Percentiles rank a stretch among this genome's conserved stretches.
Conservation (phyloP, 2,888 invertebrate species). For the Brenthis hecate region DNA sequence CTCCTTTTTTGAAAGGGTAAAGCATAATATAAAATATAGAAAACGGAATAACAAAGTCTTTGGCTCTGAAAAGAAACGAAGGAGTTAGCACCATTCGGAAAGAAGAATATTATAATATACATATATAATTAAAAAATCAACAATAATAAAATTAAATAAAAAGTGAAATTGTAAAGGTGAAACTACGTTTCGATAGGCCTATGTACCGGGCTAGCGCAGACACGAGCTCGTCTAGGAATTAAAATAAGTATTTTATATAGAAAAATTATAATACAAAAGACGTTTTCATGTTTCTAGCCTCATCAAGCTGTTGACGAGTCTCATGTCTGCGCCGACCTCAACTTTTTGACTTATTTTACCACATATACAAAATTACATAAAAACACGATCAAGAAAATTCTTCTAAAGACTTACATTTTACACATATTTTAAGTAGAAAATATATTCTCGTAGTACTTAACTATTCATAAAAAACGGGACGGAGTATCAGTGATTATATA, state of each 20-base stretch:
- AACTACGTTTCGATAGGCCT: constrained; percentile 48
- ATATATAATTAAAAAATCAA: constrained; percentile 46
- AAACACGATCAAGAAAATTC: constrained; percentile 43
- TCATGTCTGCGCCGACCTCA: constrained; percentile 25
- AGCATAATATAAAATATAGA: constrained; percentile 47
- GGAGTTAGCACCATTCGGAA: constrained; percentile 72
- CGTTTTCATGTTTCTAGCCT: constrained; percentile 8
- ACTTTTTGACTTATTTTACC: constrained; percentile 28
- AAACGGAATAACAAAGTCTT: constrained; percentile 61
- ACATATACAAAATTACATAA: constrained; percentile 43
- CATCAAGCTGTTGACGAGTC: constrained; percentile 22
- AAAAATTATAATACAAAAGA: constrained; percentile 7
- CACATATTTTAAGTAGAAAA: constrained; percentile 43
- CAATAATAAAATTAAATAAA: constrained; percentile 45
- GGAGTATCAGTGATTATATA: constrained; percentile 43
- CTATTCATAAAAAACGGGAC: constrained; percentile 46
- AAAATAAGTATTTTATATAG: background rate
- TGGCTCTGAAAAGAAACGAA: constrained; percentile 70
- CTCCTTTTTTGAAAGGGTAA: constrained; percentile 49
- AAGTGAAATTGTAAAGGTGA: constrained; percentile 37
- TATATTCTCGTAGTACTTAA: constrained; percentile 44
- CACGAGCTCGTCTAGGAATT: constrained; percentile 16
- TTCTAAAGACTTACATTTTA: constrained; percentile 41
- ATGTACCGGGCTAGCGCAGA: constrained; percentile 26
- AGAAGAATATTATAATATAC: constrained; percentile 38